Percentiles rank a stretch among this genome's conserved stretches.
Evolutionary conservation across 1,140 invertebrate species (phyloP).

Genomic region (Lasioglossum albipes): DNA sequence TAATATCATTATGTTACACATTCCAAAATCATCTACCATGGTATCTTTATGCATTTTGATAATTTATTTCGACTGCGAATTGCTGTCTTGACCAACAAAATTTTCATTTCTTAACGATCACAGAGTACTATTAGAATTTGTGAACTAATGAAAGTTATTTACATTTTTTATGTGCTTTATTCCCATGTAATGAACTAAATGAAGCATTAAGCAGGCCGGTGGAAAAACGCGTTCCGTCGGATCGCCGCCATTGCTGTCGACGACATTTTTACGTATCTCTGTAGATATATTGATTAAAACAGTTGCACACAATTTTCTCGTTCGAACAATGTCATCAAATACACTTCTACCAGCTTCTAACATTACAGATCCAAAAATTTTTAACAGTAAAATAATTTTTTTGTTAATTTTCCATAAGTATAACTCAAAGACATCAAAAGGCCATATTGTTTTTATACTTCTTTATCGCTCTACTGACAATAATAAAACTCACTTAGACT

Average conservation of each 20-base stretch:
- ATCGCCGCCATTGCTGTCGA: constrained; percentile 23
- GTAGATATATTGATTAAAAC: neutral
- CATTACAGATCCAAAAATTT: too few species aligned
- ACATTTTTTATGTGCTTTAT: neutral
- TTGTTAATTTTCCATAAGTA: too few species aligned
- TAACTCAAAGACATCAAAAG: too few species aligned
- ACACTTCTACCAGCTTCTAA: too few species aligned
- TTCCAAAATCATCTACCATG: neutral
- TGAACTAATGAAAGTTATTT: neutral
- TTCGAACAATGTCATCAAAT: neutral
- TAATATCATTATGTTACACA: neutral
- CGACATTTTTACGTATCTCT: too few species aligned
- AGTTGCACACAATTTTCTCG: too few species aligned
- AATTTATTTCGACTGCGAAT: neutral
- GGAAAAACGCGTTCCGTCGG: constrained; percentile 46
- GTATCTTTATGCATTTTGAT: neutral
- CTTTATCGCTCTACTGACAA: too few species aligned
- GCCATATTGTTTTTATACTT: too few species aligned
- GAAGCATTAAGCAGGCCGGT: neutral
- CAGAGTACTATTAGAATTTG: neutral
- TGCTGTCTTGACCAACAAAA: neutral
- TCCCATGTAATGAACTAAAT: neutral
- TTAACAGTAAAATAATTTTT: too few species aligned
- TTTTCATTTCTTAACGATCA: neutral
- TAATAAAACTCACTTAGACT: too few species aligned